phyloP scores from a whole-genome alignment of 2,113 vertebrate genomes.

The Pseudopipra pipra region DNA sequence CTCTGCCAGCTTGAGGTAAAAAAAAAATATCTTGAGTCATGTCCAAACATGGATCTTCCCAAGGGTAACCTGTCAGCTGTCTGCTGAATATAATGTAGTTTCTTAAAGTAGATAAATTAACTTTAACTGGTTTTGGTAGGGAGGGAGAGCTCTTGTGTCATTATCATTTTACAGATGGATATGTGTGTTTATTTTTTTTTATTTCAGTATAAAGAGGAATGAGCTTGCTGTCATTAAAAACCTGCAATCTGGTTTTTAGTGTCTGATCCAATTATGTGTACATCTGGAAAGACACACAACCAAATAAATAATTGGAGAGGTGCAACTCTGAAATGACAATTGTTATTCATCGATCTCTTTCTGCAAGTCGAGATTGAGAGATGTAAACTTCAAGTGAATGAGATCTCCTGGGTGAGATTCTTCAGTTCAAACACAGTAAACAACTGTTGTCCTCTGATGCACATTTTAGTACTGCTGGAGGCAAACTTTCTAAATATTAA shows the following conservation, averaged over 20 bases:
- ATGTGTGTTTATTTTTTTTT: constrained; percentile 12
- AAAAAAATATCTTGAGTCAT: constrained; percentile 33
- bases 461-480: constrained; percentile 91
- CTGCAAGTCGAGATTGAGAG: constrained; percentile 79
- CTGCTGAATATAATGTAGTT: constrained; percentile 16
- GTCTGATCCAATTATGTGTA: constrained; percentile 85
- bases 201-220: constrained; percentile 73
- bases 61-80: constrained; percentile 51
- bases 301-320: constrained; percentile 87
- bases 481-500: constrained; percentile 84
- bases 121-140: constrained; percentile 19
- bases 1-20: constrained; percentile 37
- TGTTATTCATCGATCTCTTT: constrained; percentile 85
- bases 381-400: constrained; percentile 82
- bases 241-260: constrained; percentile 80
- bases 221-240: constrained; percentile 78
- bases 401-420: constrained; percentile 82
- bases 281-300: constrained; percentile 79
- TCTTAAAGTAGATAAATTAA: constrained; percentile 47
- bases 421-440: constrained; percentile 91
- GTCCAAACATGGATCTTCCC: constrained; percentile 40
- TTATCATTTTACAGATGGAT: constrained; percentile 50
- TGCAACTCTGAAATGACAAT: constrained; percentile 77
- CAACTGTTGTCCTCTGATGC: constrained; percentile 90
- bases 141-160: constrained; percentile 32